phyloP scores from a whole-genome alignment of 2,888 invertebrate genomes.

The Encarsia formosa region DNA sequence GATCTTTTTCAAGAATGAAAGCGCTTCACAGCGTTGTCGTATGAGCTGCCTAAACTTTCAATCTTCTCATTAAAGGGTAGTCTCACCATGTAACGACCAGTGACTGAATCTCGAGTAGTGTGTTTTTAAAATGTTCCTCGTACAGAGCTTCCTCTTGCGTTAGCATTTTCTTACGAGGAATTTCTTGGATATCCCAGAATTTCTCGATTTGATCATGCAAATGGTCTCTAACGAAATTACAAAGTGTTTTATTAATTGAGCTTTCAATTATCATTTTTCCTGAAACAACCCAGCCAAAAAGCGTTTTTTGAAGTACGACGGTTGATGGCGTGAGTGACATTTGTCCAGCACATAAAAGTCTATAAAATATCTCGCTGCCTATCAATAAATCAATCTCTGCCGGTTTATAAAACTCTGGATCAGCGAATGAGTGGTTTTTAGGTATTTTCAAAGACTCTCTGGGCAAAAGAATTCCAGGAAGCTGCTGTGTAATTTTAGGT shows the following conservation, averaged over 20 bases:
- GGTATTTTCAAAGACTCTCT: not conserved
- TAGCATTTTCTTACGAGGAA: not conserved
- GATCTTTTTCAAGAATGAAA: constrained; percentile 1
- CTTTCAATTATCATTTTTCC: not conserved
- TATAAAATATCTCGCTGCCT: not conserved
- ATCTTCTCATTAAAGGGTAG: constrained; percentile 9
- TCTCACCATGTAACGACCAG: constrained; percentile 11
- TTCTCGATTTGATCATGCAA: not conserved
- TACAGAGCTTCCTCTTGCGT: not conserved
- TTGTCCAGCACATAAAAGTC: not conserved
- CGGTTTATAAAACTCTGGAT: not conserved
- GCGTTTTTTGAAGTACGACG: not conserved
- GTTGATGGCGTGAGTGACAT: not conserved
- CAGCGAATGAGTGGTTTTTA: not conserved
- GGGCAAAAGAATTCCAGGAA: not conserved
- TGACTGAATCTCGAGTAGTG: not conserved
- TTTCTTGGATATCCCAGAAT: not conserved
- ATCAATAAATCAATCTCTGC: not conserved
- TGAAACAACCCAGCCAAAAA: not conserved
- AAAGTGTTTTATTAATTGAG: not conserved
- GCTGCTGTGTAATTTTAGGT: not conserved
- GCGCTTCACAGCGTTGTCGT: not conserved
- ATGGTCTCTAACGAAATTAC: not conserved
- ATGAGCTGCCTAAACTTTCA: not conserved
- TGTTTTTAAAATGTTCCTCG: constrained; percentile 10